Base-by-base conservation (phyloP, 2,797 vertebrate species). In the Coregonus suidteri region DNA sequence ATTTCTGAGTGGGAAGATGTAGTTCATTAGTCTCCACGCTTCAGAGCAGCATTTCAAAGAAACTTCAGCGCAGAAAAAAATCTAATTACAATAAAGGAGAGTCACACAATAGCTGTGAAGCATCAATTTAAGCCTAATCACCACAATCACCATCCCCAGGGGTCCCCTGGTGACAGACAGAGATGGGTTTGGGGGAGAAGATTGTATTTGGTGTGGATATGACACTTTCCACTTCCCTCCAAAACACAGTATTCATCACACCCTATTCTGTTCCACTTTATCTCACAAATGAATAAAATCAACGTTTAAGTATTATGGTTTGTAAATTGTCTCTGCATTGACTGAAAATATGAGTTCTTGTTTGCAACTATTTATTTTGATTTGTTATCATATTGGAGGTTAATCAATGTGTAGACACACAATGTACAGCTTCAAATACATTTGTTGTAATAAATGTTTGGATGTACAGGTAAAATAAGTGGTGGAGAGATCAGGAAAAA, bases 211-310 rank as follows among this genome's bases (percentile, higher is more conserved):
- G 75, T 79, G 78, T 68, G 62, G 67, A 77, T 78, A 41, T 80
- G 81, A 84, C 94, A 93, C 93, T 93, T 94, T 93, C 30, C 90
- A 95, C 95, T 95, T 93, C 93, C 93, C 95, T 94, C 95, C 95
- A 95, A 94, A 91, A 94, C 93, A 62, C 20, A 37, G 3, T 64
- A 64, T 31, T 77, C 64, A 14, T 71, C 25, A 11, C 47, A 62
- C 15, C 62, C 4, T 35, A 72, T 74, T 35, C 30, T 67, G 64
- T 53, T 37, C 15, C 52, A 69, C 65, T 78, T 47, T 70, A 56
- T 35, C 25, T 78, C 53, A 31, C 16, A 47, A 54, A 71, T 69
- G 64, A 54, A 47, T 25, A 34, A 20, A 69, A 73, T 73, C 47
- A 18, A 65, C 4, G 20, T 66, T 34, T 66, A 25, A 31, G 52